Percentiles rank a stretch among this genome's conserved stretches.
Conservation (phyloP, 2,797 vertebrate species). For the Mastacembelus armatus region DNA sequence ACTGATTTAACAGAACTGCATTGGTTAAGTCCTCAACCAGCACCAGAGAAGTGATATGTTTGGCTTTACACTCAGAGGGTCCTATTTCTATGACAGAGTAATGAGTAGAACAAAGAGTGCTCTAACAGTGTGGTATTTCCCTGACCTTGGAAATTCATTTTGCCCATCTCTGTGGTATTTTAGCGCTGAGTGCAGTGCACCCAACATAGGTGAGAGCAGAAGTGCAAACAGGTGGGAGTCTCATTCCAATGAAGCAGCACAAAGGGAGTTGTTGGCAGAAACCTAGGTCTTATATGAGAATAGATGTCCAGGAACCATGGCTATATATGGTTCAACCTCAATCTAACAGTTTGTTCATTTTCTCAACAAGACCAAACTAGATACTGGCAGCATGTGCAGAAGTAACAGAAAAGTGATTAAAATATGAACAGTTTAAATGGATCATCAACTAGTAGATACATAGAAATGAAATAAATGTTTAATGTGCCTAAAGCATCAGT, state of each 20-base stretch:
- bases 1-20: conserved; percentile 8
- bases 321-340: too few relatives aligned
- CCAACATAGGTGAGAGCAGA: conserved; percentile 2
- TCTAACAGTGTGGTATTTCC: not conserved
- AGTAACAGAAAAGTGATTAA: too few relatives aligned
- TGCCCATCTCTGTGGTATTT: too few relatives aligned
- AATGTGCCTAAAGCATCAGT: not conserved
- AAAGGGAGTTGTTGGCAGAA: too few relatives aligned
- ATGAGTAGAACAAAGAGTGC: too few relatives aligned
- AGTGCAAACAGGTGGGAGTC: not conserved
- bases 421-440: too few relatives aligned
- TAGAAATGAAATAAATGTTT: too few relatives aligned
- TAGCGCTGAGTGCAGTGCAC: too few relatives aligned
- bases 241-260: too few relatives aligned
- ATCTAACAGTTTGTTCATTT: conserved; percentile 11
- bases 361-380: not conserved
- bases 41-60: not conserved
- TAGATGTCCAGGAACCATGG: too few relatives aligned
- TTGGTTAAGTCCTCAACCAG: too few relatives aligned
- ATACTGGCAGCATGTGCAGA: not conserved
- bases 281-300: too few relatives aligned
- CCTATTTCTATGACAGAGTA: not conserved
- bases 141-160: conserved; percentile 6
- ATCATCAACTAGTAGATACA: not conserved
- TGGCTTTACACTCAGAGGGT: not conserved